These are phyloP conservation scores for Mormyrus proboscirostris DNA, from an alignment of 2,797 vertebrate species.

Conservation along the genomic window DNA sequence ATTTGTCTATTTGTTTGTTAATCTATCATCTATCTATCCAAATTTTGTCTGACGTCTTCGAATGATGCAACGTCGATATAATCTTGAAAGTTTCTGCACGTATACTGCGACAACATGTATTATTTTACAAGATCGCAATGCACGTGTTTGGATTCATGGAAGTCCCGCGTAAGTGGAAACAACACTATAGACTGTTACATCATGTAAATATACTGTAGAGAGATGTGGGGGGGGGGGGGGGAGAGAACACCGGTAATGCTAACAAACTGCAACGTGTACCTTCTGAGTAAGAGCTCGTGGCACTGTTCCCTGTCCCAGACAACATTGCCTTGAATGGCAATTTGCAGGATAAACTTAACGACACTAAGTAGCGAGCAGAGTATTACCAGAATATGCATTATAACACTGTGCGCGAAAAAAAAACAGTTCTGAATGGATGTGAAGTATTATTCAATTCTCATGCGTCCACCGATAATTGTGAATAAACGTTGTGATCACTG, in stretches of 20 bases:
- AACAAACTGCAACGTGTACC: not conserved
- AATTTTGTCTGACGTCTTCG: not conserved
- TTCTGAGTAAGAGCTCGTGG: not conserved
- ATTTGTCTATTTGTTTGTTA: not conserved
- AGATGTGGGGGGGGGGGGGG: not conserved
- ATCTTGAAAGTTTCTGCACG: not conserved
- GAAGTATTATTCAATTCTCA: not conserved
- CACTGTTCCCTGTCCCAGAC: not conserved
- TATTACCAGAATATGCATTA: not conserved
- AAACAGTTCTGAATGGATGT: not conserved
- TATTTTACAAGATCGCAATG: not conserved
- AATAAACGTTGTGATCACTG: not conserved
- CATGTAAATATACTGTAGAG: not conserved
- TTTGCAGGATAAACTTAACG: not conserved
- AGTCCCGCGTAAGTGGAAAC: not conserved
- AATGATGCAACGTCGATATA: not conserved
- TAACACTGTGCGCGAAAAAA: not conserved
- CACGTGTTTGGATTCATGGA: not conserved
- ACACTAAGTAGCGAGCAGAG: not conserved
- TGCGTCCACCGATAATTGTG: not conserved
- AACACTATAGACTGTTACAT: not conserved
- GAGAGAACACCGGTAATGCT: not conserved
- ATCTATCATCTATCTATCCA: not conserved
- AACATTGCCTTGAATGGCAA: conserved; percentile 2
- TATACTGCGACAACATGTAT: not conserved